phyloP scores from a whole-genome alignment of 2,113 vertebrate genomes.

The Tachysurus fulvidraco region DNA sequence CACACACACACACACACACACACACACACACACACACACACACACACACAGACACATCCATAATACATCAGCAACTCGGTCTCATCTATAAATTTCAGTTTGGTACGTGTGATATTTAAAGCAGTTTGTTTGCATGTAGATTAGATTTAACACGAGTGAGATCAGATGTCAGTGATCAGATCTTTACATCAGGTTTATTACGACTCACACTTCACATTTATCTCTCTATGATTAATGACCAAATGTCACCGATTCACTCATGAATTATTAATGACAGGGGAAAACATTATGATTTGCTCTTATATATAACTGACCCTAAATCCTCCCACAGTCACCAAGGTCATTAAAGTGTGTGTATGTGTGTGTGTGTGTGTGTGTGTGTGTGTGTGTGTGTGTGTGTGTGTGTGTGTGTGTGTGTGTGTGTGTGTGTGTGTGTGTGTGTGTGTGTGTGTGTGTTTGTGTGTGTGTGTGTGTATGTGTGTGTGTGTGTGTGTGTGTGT shows the following conservation, averaged over 20 bases:
- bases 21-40: too few relatives aligned
- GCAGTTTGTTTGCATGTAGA: not conserved
- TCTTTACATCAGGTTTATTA: not conserved
- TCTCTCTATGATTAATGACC: not conserved
- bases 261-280: not conserved
- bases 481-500: not conserved
- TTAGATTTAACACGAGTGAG: not conserved
- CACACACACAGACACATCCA: too few relatives aligned
- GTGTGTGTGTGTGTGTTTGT: not conserved
- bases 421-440: not conserved
- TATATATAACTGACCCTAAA: not conserved
- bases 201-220: not conserved
- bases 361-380: too few relatives aligned
- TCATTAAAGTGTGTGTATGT: not conserved
- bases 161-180: not conserved
- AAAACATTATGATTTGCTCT: not conserved
- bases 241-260: not conserved
- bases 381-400: not conserved
- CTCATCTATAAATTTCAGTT: not conserved
- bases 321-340: not conserved
- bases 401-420: not conserved
- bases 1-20: too few relatives aligned
- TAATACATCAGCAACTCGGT: not conserved
- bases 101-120: not conserved
- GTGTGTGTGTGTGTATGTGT: not conserved